Evolutionary conservation across 2,888 invertebrate genomes (phyloP).

Genomic region (Tetragnatha montana): DNA sequence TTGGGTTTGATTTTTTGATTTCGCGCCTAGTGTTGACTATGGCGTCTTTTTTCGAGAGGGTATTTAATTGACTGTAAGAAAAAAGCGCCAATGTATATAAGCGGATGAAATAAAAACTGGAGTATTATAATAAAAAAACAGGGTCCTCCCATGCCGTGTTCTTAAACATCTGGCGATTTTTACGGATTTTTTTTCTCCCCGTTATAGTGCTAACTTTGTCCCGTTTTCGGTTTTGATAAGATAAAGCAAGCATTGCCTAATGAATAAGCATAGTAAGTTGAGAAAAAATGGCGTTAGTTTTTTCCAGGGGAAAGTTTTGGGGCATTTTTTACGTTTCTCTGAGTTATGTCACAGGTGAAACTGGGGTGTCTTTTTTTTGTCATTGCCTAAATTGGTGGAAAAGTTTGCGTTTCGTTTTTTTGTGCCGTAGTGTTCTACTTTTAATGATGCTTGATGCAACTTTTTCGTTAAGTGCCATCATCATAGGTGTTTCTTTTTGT

Average conservation of each 20-base stretch:
- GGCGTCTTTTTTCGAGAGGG: constrained; percentile 29
- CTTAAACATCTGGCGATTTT: constrained; percentile 63
- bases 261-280: constrained; percentile 25
- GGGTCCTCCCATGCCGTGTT: constrained; percentile 62
- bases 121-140: constrained; percentile 1
- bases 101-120: constrained; percentile 17
- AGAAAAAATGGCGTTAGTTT: neutral
- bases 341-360: neutral
- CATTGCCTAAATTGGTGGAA: neutral
- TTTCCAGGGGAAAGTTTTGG: neutral
- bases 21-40: constrained; percentile 14
- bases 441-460: neutral
- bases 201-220: neutral
- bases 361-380: neutral
- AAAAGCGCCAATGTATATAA: constrained; percentile 9
- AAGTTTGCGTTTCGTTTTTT: neutral
- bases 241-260: constrained; percentile 34
- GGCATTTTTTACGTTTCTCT: neutral
- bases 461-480: neutral
- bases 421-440: neutral
- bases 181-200: constrained; percentile 21
- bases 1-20: constrained; percentile 2
- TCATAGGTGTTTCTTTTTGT: neutral
- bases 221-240: constrained; percentile 46
- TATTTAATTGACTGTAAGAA: constrained; percentile 49